phyloP scores from a whole-genome alignment of 2,888 invertebrate species.

The Chrysina gloriosa region DNA sequence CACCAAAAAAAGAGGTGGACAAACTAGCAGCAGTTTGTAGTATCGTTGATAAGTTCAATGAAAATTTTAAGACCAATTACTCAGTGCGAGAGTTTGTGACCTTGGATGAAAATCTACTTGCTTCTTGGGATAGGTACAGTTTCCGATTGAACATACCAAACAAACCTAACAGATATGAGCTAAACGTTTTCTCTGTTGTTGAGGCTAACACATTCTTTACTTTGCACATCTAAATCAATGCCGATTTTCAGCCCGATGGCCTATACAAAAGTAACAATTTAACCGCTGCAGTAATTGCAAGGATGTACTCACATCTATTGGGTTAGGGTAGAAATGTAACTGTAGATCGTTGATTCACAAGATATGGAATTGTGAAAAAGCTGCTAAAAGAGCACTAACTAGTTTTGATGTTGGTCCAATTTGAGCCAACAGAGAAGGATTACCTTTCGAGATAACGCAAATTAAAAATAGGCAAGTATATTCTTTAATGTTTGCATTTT shows the following conservation, averaged over 20 bases:
- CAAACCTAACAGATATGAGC: neutral
- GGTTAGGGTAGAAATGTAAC: neutral
- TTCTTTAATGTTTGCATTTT: neutral
- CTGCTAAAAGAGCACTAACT: neutral
- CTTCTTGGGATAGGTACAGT: neutral
- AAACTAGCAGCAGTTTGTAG: conserved; percentile 42
- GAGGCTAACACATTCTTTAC: neutral
- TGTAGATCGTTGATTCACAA: neutral
- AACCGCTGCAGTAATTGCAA: neutral
- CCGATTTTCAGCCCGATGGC: neutral
- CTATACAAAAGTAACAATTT: neutral
- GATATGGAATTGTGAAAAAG: neutral
- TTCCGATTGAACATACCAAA: too few species aligned
- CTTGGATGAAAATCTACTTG: conserved; percentile 41
- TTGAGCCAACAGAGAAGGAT: neutral
- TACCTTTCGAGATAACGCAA: too few species aligned
- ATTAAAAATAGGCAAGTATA: neutral
- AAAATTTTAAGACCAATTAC: conserved; percentile 45
- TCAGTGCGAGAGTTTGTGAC: conserved; percentile 41
- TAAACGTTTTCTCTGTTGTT: neutral
- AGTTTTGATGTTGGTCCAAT: neutral
- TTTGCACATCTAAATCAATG: neutral
- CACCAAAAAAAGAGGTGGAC: conserved; percentile 14
- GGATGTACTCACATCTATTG: neutral
- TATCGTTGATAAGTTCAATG: conserved; percentile 40